These are phyloP conservation scores for Pseudorectes ferrugineus DNA, from an alignment of 2,113 vertebrate genomes.

Conservation along the genomic window DNA sequence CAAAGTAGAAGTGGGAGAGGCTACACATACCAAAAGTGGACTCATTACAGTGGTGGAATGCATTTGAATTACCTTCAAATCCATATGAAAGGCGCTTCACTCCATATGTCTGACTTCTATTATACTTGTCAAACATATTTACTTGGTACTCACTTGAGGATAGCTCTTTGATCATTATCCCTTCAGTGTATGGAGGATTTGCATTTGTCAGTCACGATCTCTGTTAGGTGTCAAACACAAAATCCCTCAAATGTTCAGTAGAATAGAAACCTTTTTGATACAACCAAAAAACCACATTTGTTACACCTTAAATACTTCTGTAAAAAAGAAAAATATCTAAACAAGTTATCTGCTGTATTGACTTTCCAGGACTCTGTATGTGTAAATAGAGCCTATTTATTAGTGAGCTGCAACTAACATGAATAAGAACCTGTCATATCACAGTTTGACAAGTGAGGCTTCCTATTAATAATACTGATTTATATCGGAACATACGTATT, in stretches of 20 bases:
- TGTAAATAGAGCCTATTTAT: slow-evolving; percentile 57
- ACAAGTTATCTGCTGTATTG: slow-evolving; percentile 37
- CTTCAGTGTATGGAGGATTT: slow-evolving; percentile 53
- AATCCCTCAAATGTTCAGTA: slow-evolving; percentile 9
- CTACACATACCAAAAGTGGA: neutral
- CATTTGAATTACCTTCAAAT: neutral
- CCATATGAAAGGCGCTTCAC: neutral
- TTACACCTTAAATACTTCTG: slow-evolving; percentile 18
- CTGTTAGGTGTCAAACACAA: slow-evolving; percentile 31
- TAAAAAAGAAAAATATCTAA: slow-evolving; percentile 25
- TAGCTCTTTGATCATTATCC: neutral
- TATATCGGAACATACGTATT: neutral
- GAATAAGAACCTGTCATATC: neutral
- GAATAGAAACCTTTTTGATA: slow-evolving; percentile 51
- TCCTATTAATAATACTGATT: slow-evolving; percentile 17
- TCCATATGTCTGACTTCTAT: neutral
- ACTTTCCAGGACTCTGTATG: slow-evolving; percentile 14
- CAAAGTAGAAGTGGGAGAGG: neutral
- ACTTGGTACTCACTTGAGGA: neutral
- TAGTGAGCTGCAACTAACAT: slow-evolving; percentile 29
- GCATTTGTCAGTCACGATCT: neutral
- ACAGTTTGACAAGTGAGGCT: slow-evolving; percentile 19
- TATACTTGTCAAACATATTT: neutral
- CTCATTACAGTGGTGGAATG: neutral
- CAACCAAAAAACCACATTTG: neutral